These are phyloP conservation scores for Diploptera punctata DNA, from an alignment of 2,888 invertebrate genomes.

Conservation along the genomic window DNA sequence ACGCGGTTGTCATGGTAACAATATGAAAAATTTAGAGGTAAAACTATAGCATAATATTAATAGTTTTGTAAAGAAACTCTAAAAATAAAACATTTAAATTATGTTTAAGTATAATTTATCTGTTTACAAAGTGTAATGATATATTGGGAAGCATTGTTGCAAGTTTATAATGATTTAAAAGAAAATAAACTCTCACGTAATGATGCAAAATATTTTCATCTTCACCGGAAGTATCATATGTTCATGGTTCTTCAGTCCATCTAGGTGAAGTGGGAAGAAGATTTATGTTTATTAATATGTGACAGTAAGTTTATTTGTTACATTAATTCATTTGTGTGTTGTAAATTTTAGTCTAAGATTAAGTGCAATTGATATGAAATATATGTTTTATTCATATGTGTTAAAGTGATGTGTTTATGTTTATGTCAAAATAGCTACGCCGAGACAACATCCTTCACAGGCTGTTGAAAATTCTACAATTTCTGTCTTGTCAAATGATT, in stretches of 20 bases:
- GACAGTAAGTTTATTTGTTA: constrained; percentile 49
- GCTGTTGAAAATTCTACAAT: neutral
- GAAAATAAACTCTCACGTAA: no score
- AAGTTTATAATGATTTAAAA: no score
- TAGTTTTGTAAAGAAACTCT: no score
- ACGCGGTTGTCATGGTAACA: constrained; percentile 23
- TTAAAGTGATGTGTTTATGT: neutral
- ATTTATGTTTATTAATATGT: constrained; percentile 49
- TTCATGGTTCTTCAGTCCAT: constrained; percentile 15
- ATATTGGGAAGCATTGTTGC: no score
- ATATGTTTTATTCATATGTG: neutral
- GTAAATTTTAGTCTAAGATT: neutral
- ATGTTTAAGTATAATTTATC: no score
- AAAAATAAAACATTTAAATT: no score
- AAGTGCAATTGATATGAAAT: neutral
- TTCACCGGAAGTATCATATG: constrained; percentile 37
- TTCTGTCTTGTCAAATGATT: neutral
- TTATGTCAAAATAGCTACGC: constrained; percentile 19
- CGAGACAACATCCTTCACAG: neutral
- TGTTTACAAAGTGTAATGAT: no score
- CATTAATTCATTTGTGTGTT: constrained; percentile 6
- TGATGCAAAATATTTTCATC: constrained; percentile 11
- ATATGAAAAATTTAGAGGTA: no score
- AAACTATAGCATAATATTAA: no score
- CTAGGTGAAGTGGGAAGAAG: constrained; percentile 23